Evolutionary conservation across 2,113 vertebrate genomes (phyloP), one percentile per base, ranked within the genome.

Genomic region (Muscicapa adusta): DNA sequence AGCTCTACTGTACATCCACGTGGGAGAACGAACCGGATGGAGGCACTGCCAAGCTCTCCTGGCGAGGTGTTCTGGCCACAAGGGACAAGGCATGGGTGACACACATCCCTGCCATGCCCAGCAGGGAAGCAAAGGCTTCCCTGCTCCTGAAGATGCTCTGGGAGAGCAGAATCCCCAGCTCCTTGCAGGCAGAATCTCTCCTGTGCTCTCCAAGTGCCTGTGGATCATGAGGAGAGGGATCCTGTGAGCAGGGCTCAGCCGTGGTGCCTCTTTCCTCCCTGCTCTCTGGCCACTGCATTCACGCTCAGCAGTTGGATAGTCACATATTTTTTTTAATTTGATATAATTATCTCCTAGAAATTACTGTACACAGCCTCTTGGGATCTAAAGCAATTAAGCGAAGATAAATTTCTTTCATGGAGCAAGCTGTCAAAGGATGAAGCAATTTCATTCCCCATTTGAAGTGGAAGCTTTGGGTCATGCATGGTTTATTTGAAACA

Each of bases 381-480:
- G 97, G 97, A 98, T 98, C 95, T 96, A 88, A 98, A 97, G 98
- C 97, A 98, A 98, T 98, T 98, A 98, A 98, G 96, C 85, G 92
- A 97, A 98, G 98, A 98, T 98, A 98, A 98, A 98, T 98, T 98
- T 98, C 97, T 97, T 98, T 98, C 97, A 97, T 97, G 96, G 97
- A 98, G 96, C 97, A 94, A 98, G 97, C 97, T 98, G 98, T 98
- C 98, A 98, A 98, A 97, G 97, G 98, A 97, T 98, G 98, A 98
- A 98, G 98, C 98, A 98, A 98, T 98, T 98, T 98, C 97, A 97
- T 98, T 98, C 98, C 96, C 98, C 97, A 98, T 97, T 98, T 98
- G 98, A 98, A 98, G 97, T 98, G 97, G 98, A 98, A 98, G 98
- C 98, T 98, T 97, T 97, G 97, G 98, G 98, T 98, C 98, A 98